A percentile compares a stretch with the other conserved stretches of the same genome.
phyloP scores from a whole-genome alignment of 1,140 invertebrate genomes.

The Neodiprion lecontei region DNA sequence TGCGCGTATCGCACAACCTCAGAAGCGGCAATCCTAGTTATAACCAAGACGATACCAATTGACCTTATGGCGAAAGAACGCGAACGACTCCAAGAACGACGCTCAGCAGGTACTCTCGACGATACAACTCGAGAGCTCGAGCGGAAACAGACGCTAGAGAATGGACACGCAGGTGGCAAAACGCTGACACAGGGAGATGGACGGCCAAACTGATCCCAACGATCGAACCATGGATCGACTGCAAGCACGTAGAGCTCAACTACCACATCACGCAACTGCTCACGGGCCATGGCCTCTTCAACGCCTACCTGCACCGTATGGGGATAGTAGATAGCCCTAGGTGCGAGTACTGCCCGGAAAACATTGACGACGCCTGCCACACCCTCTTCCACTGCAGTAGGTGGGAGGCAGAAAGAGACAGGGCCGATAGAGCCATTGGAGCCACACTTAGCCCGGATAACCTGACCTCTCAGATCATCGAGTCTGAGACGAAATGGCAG shows the following conservation, averaged over 20 bases:
- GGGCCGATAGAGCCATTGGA: constrained; percentile 4
- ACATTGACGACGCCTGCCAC: constrained; percentile 28
- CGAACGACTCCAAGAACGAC: not conserved
- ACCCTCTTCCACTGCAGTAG: constrained; percentile 25
- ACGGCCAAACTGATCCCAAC: constrained; percentile 30
- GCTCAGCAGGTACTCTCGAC: constrained; percentile 9
- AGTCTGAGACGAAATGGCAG: constrained; percentile 10
- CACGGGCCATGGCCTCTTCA: constrained; percentile 32
- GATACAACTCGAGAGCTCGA: constrained; percentile 7
- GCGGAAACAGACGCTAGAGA: constrained; percentile 10
- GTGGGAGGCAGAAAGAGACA: constrained; percentile 14
- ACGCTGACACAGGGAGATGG: constrained; percentile 25
- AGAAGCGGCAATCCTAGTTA: constrained; percentile 25
- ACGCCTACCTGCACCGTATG: constrained; percentile 24
- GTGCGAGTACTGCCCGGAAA: constrained; percentile 22
- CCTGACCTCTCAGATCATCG: constrained; percentile 13
- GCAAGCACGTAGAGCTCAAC: constrained; percentile 24
- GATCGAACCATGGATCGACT: constrained; percentile 26
- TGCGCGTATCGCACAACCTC: constrained; percentile 33
- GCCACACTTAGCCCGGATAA: not conserved
- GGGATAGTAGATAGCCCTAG: constrained; percentile 10
- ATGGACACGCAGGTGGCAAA: constrained; percentile 27
- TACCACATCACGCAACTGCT: constrained; percentile 33
- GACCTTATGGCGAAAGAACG: constrained; percentile 26
- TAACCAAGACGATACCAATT: constrained; percentile 31